These are phyloP conservation scores for Spicauda simplicius DNA, from an alignment of 2,888 invertebrate genomes.

Conservation along the genomic window DNA sequence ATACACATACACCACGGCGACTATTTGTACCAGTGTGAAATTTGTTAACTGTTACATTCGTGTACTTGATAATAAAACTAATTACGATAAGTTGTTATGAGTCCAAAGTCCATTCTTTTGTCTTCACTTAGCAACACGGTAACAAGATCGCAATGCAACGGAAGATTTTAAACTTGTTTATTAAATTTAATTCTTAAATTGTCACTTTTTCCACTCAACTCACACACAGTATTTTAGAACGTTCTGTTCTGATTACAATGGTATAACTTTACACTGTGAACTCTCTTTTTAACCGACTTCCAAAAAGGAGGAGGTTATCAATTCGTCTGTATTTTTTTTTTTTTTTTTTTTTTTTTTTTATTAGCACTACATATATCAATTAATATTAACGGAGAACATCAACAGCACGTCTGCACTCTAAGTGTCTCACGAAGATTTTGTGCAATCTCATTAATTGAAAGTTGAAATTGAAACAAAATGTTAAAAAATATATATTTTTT, in stretches of 20 bases:
- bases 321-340: too few species aligned
- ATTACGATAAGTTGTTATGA: background rate
- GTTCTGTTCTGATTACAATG: background rate
- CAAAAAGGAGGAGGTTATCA: too few species aligned
- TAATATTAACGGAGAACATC: background rate
- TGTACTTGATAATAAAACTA: background rate
- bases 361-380: background rate
- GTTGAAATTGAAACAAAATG: too few species aligned
- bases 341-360: too few species aligned
- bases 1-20: background rate
- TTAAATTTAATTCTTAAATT: background rate
- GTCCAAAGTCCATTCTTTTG: background rate
- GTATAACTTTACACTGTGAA: background rate
- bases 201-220: conserved; percentile 1
- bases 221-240: background rate
- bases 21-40: background rate
- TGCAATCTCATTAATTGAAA: too few species aligned
- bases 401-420: background rate
- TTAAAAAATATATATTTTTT: too few species aligned
- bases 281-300: too few species aligned
- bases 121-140: background rate
- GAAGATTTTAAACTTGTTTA: background rate
- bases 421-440: too few species aligned
- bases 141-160: background rate
- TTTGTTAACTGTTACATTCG: background rate